Percentiles rank a stretch among this genome's conserved stretches.
Conservation (phyloP, 2,113 vertebrate genomes). For the Corythornis cristatus region DNA sequence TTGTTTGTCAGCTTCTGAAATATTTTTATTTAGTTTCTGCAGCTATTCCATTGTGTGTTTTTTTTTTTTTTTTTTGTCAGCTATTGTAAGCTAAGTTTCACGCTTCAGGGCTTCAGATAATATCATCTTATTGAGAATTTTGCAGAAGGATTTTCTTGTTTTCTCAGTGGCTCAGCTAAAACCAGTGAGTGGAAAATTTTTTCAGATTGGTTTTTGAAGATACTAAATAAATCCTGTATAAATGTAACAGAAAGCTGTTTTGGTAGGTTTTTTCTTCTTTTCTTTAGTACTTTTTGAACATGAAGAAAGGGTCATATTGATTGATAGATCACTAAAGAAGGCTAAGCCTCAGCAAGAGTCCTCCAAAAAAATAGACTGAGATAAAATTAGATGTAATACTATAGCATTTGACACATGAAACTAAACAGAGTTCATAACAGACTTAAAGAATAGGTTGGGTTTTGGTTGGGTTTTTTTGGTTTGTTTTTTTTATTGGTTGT, state of each 20-base stretch:
- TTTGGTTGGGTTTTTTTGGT: no score
- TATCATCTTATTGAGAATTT: conserved; percentile 87
- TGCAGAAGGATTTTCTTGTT: conserved; percentile 86
- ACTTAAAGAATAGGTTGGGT: conserved; percentile 48
- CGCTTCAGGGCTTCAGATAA: conserved; percentile 89
- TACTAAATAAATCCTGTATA: conserved; percentile 87
- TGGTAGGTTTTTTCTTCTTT: conserved; percentile 16
- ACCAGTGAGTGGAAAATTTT: conserved; percentile 92
- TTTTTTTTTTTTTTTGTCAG: conserved; percentile 39
- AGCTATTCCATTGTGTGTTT: conserved; percentile 58
- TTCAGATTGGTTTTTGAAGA: conserved; percentile 91
- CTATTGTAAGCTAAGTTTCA: conserved; percentile 82
- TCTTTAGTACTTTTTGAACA: conserved; percentile 69
- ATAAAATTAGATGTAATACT: conserved; percentile 68
- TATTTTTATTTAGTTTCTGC: conserved; percentile 73
- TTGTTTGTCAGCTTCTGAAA: conserved; percentile 42
- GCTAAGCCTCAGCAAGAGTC: conserved; percentile 75
- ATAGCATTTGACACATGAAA: conserved; percentile 65
- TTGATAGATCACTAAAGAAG: conserved; percentile 79
- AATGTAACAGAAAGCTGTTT: conserved; percentile 78
- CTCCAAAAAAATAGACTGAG: conserved; percentile 67
- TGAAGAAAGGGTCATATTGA: conserved; percentile 72
- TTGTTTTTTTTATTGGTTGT: no score
- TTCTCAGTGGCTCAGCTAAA: conserved; percentile 83
- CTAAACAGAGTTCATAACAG: conserved; percentile 66